Evolutionary conservation across 2,888 invertebrate species (phyloP), one percentile per base, ranked within the genome.

Genomic region (Eupithecia abbreviata): DNA sequence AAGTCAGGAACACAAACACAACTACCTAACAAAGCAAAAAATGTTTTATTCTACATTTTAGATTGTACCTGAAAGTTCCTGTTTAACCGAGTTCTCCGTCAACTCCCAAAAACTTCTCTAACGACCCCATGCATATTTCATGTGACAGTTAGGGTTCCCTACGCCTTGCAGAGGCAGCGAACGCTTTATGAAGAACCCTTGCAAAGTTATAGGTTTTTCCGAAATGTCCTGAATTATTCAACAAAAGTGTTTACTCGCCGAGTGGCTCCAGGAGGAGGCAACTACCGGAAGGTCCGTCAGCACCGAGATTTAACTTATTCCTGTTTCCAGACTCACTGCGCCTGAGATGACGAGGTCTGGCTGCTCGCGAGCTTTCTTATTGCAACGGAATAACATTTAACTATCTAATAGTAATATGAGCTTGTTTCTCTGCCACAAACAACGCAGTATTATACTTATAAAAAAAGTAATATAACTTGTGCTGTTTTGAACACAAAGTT

Each of bases 191-290:
- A 83, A 81, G 83, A 86, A 86, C 86, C 85, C 85, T 87, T 84
- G 76, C 77, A 82, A 82, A 86, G 82, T 84, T 85, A 79, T 82
- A 82, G 84, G 84, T 82, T 86, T 87, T 85, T 84, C 82, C 77
- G 81, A 80, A 84, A 85, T 84, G 82, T 81, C 75, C 77, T 87
- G 87, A 87, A 87, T 87, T 81, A 87, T 87, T 87, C 86, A 87
- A 68, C 67, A 62, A 62, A 62, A 62, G 62, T 62, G 10, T 62
- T 62, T 18, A 62, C 62, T 62, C 30, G 62, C 62, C 62, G 62
- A 62, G 62, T 30, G 58, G 62, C 30, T 30, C 30, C 62, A 18
- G 62, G 62, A 30, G 55, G 1, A 62, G 2, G 30, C 18, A 1
- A 62, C 6, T 6, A 15, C 41, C 43, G 41, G 45, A 9, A 68